Percentiles rank a stretch among this genome's conserved stretches.
Evolutionary conservation across 1,140 invertebrate genomes (phyloP).

Genomic region (Anthonomus grandis): DNA sequence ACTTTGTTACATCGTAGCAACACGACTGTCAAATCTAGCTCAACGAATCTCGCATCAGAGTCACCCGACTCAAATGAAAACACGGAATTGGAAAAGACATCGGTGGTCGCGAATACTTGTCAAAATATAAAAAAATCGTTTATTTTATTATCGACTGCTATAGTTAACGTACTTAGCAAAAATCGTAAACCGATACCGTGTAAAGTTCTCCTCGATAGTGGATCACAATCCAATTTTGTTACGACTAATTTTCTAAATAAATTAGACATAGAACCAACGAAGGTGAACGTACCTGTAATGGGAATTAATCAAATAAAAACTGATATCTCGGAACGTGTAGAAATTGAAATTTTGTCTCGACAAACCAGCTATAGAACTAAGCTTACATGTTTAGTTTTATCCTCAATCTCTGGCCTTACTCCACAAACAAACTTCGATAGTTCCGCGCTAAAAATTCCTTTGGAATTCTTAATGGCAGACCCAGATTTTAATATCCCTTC

Average conservation of each 20-base stretch:
- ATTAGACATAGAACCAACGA: conserved; percentile 4
- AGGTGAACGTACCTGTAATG: conserved; percentile 9
- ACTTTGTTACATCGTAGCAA: no score
- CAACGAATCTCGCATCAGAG: no score
- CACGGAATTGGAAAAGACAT: no score
- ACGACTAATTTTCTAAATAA: neutral
- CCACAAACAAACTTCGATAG: conserved; percentile 8
- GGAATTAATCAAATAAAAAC: conserved; percentile 12
- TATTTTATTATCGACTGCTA: conserved; percentile 10
- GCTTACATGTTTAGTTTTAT: conserved; percentile 12
- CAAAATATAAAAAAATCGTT: conserved; percentile 6
- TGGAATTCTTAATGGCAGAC: no score
- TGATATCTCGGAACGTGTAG: neutral
- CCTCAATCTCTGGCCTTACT: conserved; percentile 1
- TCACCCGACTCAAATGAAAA: no score
- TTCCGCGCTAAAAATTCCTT: no score
- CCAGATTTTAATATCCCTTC: conserved; percentile 30
- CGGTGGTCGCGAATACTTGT: no score
- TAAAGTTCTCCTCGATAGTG: conserved; percentile 8
- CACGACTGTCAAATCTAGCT: no score
- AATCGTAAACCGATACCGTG: conserved; percentile 4
- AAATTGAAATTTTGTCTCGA: conserved; percentile 6
- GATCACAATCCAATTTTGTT: conserved; percentile 22
- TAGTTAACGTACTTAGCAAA: conserved; percentile 5
- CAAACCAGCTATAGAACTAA: conserved; percentile 3